Evolutionary conservation across 2,113 vertebrate genomes (phyloP).

Genomic region (Elachura formosa): DNA sequence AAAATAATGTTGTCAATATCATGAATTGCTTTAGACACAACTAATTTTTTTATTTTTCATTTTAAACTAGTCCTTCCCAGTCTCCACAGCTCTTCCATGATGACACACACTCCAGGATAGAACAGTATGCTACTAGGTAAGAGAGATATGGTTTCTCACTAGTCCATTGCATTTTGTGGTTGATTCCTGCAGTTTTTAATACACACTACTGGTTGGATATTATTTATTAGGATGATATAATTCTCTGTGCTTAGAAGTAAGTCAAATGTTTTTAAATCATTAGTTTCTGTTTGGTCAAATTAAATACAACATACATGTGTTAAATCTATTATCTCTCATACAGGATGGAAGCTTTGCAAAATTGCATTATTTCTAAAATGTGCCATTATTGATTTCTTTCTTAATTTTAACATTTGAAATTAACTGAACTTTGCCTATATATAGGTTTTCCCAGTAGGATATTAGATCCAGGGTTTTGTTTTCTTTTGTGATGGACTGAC

Average conservation of each 20-base stretch:
- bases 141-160: not conserved
- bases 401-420: not conserved
- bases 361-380: not conserved
- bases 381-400: not conserved
- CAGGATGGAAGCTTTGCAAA: not conserved
- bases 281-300: not conserved
- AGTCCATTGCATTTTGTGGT: not conserved
- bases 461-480: not conserved
- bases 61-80: constrained; percentile 80
- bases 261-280: not conserved
- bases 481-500: not conserved
- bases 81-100: constrained; percentile 93
- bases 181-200: not conserved
- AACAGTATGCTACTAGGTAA: constrained; percentile 94
- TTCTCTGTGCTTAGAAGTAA: not conserved
- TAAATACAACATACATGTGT: not conserved
- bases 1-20: not conserved
- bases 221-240: not conserved
- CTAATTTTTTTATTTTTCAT: not conserved
- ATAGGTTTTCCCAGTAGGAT: not conserved
- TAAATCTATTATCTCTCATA: not conserved
- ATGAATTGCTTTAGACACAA: not conserved
- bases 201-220: not conserved
- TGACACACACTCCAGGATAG: constrained; percentile 96
- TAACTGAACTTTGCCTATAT: not conserved